A percentile compares a stretch with the other conserved stretches of the same genome.
Evolutionary conservation across 2,797 vertebrate genomes (phyloP).

Genomic region (Catharus ustulatus): DNA sequence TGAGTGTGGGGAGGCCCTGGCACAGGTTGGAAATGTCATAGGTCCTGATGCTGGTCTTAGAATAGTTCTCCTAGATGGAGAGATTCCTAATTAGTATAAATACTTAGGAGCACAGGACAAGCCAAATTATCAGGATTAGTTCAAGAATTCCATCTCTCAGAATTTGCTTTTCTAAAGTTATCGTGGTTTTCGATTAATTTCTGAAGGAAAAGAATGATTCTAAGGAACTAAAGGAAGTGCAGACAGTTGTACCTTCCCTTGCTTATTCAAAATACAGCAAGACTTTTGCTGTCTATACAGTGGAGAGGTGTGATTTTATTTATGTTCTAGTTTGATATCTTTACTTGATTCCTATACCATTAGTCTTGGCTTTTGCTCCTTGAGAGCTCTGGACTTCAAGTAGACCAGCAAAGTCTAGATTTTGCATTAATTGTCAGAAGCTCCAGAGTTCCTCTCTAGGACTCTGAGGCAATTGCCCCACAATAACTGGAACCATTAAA

Average conservation of each 20-base stretch:
- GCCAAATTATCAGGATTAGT: not conserved
- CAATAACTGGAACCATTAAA: not conserved
- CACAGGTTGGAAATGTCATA: not conserved
- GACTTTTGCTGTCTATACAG: not conserved
- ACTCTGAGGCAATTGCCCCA: not conserved
- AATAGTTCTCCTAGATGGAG: not conserved
- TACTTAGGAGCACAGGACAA: not conserved
- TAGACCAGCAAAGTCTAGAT: not conserved
- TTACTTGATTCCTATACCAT: not conserved
- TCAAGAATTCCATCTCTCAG: not conserved
- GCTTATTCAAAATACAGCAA: not conserved
- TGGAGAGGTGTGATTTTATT: not conserved
- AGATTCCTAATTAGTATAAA: not conserved
- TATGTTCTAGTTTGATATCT: not conserved
- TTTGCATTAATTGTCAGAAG: not conserved
- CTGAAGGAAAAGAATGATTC: not conserved
- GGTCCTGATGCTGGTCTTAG: not conserved
- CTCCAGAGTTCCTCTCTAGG: not conserved
- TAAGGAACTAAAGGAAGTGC: not conserved
- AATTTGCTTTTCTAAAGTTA: not conserved
- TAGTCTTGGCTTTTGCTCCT: not conserved
- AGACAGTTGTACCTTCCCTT: not conserved
- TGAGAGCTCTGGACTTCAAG: not conserved
- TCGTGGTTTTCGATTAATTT: not conserved
- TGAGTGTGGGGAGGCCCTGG: fast-evolving